Percentiles rank a stretch among this genome's conserved stretches.
These are phyloP conservation scores for Perodicticus potto DNA, from an alignment of 2,797 vertebrate species.

Conservation along the genomic window DNA sequence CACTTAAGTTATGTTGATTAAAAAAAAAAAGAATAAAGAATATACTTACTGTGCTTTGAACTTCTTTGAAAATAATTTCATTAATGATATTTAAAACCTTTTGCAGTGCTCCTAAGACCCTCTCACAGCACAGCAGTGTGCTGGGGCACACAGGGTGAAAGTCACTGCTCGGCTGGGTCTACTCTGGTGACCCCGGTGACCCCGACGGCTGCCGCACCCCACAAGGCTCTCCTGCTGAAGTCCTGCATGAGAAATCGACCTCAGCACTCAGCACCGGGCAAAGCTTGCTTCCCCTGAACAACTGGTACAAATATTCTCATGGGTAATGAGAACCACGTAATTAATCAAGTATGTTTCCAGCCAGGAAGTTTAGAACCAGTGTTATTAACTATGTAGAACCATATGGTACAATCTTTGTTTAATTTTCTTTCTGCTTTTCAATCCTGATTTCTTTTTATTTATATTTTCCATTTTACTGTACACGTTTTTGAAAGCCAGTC, in stretches of 20 bases:
- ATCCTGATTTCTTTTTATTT: not conserved
- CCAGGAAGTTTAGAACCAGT: slow-evolving; percentile 59
- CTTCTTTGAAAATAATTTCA: too few relatives aligned
- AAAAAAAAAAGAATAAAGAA: too few relatives aligned
- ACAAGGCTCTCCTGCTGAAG: not conserved
- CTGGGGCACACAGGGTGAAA: too few relatives aligned
- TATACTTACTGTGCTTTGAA: too few relatives aligned
- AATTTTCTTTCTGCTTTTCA: slow-evolving; percentile 40
- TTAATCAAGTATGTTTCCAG: slow-evolving; percentile 46
- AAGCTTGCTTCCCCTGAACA: not conserved
- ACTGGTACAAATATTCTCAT: not conserved
- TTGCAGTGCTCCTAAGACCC: too few relatives aligned
- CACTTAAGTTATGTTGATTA: too few relatives aligned
- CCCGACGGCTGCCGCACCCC: not conserved
- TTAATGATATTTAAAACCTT: too few relatives aligned
- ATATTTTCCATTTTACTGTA: slow-evolving; percentile 33
- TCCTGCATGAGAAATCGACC: not conserved
- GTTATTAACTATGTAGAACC: slow-evolving; percentile 36
- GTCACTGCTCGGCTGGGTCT: too few relatives aligned
- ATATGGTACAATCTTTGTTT: slow-evolving; percentile 22
- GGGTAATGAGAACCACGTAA: slow-evolving; percentile 16
- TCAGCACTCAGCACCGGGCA: not conserved
- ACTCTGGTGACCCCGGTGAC: not conserved
- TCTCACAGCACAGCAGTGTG: too few relatives aligned
- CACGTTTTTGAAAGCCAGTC: not conserved